Percentiles rank a stretch among this genome's conserved stretches.
These are phyloP conservation scores for Nasalis larvatus DNA, from an alignment of 2,113 vertebrate genomes.

Conservation along the genomic window DNA sequence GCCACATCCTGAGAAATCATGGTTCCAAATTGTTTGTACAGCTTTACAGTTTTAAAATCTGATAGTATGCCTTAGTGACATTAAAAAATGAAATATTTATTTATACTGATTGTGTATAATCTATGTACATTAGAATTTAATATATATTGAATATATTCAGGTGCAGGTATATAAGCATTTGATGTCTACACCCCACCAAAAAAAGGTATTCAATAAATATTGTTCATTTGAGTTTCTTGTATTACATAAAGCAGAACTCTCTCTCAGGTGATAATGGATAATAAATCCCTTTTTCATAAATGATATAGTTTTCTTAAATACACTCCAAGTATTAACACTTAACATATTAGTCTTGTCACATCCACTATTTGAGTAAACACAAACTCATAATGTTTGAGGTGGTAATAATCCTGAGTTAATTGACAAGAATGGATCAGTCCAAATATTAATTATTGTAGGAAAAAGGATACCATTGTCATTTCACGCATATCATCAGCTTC, in stretches of 20 bases:
- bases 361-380: neutral
- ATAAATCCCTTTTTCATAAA: slow-evolving; percentile 15
- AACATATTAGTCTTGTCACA: neutral
- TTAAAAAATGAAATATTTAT: slow-evolving; percentile 14
- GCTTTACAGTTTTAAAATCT: slow-evolving; percentile 1
- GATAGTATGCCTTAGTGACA: neutral
- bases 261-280: neutral
- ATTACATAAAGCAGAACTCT: neutral
- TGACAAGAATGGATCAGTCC: neutral
- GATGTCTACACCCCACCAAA: neutral
- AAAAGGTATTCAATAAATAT: neutral
- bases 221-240: neutral
- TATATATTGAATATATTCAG: neutral
- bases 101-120: neutral
- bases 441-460: neutral
- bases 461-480: neutral
- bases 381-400: neutral
- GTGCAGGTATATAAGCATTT: neutral
- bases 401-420: neutral
- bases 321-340: neutral
- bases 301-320: neutral
- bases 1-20: neutral
- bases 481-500: neutral
- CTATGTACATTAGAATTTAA: neutral
- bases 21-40: neutral